phyloP scores from a whole-genome alignment of 1,140 invertebrate species.

The Heliothis virescens region DNA sequence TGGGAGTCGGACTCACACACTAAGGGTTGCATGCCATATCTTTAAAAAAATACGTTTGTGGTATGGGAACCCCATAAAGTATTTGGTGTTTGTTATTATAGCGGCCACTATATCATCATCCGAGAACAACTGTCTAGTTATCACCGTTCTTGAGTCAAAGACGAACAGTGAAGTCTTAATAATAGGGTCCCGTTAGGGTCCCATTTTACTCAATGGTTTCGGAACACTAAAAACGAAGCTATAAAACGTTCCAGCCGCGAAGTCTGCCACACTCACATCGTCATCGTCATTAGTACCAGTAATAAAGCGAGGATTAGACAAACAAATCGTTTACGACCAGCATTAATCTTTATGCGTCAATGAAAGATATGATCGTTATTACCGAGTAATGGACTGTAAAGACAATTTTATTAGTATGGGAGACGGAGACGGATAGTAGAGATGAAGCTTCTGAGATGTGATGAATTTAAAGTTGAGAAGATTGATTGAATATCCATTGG shows the following conservation, averaged over 20 bases:
- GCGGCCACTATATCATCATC: too few relatives aligned
- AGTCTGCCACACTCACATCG: background rate
- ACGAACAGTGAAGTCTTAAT: too few relatives aligned
- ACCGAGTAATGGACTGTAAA: conserved; percentile 4
- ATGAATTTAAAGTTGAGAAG: background rate
- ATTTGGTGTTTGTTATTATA: too few relatives aligned
- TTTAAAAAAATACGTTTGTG: too few relatives aligned
- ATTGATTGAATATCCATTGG: background rate
- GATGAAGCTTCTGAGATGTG: background rate
- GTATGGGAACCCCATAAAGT: too few relatives aligned
- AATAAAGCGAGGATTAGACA: conserved; percentile 40
- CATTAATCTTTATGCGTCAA: conserved; percentile 28
- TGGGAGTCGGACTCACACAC: too few relatives aligned
- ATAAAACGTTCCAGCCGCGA: background rate
- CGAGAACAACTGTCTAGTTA: too few relatives aligned
- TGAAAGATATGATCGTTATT: conserved; percentile 21
- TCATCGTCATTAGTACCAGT: background rate
- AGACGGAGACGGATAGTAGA: conserved; percentile 8
- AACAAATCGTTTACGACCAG: conserved; percentile 34
- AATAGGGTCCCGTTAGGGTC: too few relatives aligned
- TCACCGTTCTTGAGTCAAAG: too few relatives aligned
- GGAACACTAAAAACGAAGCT: background rate
- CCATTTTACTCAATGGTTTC: too few relatives aligned
- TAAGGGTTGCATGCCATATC: too few relatives aligned
- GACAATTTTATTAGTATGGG: conserved; percentile 19